A percentile compares a stretch with the other conserved stretches of the same genome.
These are phyloP conservation scores for Myotis davidii DNA, from an alignment of 2,113 vertebrate genomes.

Conservation along the genomic window DNA sequence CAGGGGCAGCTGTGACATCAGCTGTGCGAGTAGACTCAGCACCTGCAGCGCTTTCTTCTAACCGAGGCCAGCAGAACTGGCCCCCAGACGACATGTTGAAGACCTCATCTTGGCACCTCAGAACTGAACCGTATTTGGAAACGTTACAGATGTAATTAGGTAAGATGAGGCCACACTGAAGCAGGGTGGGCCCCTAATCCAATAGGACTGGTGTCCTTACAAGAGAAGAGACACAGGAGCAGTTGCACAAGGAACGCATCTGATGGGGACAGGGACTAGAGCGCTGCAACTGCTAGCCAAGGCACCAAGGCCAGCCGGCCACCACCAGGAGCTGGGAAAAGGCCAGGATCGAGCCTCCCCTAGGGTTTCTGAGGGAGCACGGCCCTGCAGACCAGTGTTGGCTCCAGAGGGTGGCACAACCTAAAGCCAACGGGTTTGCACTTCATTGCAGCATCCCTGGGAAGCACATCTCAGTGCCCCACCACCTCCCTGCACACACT, in stretches of 20 bases:
- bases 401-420: background rate
- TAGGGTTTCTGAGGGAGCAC: background rate
- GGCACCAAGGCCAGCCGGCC: background rate
- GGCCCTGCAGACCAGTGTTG: background rate
- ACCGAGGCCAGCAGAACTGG: background rate
- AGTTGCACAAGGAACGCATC: rapidly evolving
- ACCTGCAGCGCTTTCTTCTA: background rate
- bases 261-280: too few species aligned
- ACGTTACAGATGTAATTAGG: background rate
- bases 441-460: background rate
- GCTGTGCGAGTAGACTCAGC: background rate
- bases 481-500: background rate
- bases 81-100: background rate
- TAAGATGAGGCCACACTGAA: background rate
- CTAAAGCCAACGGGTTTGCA: background rate
- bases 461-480: background rate
- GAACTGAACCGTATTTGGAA: background rate
- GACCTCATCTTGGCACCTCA: background rate
- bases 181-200: background rate
- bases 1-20: background rate
- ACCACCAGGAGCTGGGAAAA: background rate
- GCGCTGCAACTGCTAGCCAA: background rate
- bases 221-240: background rate
- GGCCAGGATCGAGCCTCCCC: background rate
- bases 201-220: background rate